Base-by-base conservation (phyloP, 2,797 vertebrate species). In the Tamandua tetradactyla region DNA sequence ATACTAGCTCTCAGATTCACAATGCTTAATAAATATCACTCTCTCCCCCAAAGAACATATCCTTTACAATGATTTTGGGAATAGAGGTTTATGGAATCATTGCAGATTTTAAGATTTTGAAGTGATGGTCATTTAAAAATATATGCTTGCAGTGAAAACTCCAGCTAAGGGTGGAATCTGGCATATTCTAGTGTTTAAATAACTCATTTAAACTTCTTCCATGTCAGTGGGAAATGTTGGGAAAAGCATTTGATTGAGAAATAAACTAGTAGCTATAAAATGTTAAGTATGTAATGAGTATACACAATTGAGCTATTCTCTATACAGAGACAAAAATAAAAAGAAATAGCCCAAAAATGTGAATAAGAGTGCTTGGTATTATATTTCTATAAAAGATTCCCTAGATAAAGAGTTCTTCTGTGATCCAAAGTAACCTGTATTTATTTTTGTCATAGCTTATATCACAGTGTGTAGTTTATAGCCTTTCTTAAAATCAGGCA, bases 51-150 rank as follows among this genome's bases (percentile, higher is more conserved):
- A 95, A 85, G 81, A 76, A 30, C 35, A 59, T 69, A 17, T 90
- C 44, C 23, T 82, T 55, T 81, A 69, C 25, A 95, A 80, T 25
- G 0, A 80, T 40, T 95, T 90, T 37, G 8, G 79, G 89, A 57
- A 64, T 82, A 13, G 13, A 68, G 42, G 32, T 49, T 91, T 68
- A 87, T 96, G 90, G 94, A 96, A 96, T 95, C 96, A 97, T 96
- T 96, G 87, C 88, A 88, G 15, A 97, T 80, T 97, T 97, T 86
- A 97, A 95, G 86, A 74, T 93, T 64, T 81, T 94, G 9, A 79
- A 83, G 13, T 23, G 23, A 64, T 91, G 64, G 69, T 69, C 69
- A 86, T 86, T 95, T 97, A 95, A 20, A 52, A 96, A 87, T 91
- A 84, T 95, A 82, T 82, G 78, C 22, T 90, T 97, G 66, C 79